Percentiles rank a stretch among this genome's conserved stretches.
phyloP scores from a whole-genome alignment of 2,797 vertebrate genomes.

The Cuculus canorus region DNA sequence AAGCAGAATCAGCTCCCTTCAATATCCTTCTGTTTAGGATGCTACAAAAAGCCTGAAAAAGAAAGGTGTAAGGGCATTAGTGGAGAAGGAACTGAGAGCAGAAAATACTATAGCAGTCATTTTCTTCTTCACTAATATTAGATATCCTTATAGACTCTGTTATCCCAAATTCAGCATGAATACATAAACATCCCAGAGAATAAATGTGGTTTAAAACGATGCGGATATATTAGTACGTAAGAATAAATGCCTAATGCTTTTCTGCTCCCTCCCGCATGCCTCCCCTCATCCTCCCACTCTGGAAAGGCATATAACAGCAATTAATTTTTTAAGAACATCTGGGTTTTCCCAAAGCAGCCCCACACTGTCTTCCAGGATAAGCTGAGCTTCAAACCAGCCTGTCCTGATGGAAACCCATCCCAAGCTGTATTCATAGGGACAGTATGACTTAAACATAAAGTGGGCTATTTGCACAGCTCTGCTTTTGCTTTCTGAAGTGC shows the following conservation, averaged over 20 bases:
- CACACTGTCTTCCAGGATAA: background rate
- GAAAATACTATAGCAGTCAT: conserved; percentile 76
- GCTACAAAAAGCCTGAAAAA: conserved; percentile 81
- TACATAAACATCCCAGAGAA: conserved; percentile 72
- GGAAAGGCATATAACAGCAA: background rate
- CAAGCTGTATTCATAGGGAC: background rate
- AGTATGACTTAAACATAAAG: background rate
- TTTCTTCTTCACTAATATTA: conserved; percentile 76
- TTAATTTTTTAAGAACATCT: conserved; percentile 22
- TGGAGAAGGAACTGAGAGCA: conserved; percentile 72
- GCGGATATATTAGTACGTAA: conserved; percentile 37
- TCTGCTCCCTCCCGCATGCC: background rate
- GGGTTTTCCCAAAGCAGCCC: background rate
- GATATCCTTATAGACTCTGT: conserved; percentile 60
- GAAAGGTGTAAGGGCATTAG: conserved; percentile 83
- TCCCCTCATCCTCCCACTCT: background rate
- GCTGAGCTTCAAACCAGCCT: background rate
- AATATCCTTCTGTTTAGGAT: conserved; percentile 85
- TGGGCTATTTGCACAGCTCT: background rate
- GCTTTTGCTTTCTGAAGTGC: conserved; percentile 3
- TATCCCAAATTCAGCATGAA: conserved; percentile 66
- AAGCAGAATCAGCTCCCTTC: conserved; percentile 90
- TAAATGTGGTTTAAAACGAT: conserved; percentile 58
- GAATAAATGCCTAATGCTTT: conserved; percentile 55
- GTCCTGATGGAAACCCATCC: background rate